phyloP scores from a whole-genome alignment of 2,888 invertebrate genomes.

The Disparrhopalites patrizii region DNA sequence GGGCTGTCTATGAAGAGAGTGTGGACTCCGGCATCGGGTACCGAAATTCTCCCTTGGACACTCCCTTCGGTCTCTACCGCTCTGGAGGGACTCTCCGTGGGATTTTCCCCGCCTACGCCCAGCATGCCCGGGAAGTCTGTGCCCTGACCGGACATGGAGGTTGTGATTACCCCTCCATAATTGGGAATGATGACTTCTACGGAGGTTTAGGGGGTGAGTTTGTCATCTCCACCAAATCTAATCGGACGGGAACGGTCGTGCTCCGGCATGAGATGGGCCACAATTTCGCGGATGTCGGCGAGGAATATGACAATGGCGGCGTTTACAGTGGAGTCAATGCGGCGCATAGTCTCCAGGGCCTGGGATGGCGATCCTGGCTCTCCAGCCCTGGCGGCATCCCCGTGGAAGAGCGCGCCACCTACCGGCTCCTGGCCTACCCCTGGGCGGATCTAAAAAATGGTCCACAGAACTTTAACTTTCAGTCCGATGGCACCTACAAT shows the following conservation, averaged over 20 bases:
- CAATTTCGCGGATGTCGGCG: conserved; percentile 12
- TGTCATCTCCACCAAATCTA: conserved; percentile 43
- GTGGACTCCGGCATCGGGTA: conserved; percentile 44
- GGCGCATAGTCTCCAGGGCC: conserved; percentile 17
- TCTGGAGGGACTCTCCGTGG: conserved; percentile 19
- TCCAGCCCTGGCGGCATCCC: conserved; percentile 10
- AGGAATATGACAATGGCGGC: neutral
- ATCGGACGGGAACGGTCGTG: conserved; percentile 43
- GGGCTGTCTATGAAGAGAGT: conserved; percentile 40
- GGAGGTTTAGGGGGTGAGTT: conserved; percentile 46
- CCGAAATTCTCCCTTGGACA: conserved; percentile 34
- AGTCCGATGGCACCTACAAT: conserved; percentile 38
- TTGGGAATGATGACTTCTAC: conserved; percentile 26
- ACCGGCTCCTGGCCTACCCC: conserved; percentile 38
- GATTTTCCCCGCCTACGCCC: conserved; percentile 27
- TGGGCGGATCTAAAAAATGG: conserved; percentile 36
- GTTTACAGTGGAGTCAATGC: conserved; percentile 40
- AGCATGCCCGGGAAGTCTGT: conserved; percentile 20
- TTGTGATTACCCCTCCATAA: conserved; percentile 25
- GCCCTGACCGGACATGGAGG: conserved; percentile 16
- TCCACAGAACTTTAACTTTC: conserved; percentile 30
- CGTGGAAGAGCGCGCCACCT: conserved; percentile 37
- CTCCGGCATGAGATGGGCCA: conserved; percentile 28
- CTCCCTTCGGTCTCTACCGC: conserved; percentile 39
- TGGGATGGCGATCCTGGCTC: conserved; percentile 41